phyloP scores from a whole-genome alignment of 2,113 vertebrate genomes.

The Pelmatolapia mariae region DNA sequence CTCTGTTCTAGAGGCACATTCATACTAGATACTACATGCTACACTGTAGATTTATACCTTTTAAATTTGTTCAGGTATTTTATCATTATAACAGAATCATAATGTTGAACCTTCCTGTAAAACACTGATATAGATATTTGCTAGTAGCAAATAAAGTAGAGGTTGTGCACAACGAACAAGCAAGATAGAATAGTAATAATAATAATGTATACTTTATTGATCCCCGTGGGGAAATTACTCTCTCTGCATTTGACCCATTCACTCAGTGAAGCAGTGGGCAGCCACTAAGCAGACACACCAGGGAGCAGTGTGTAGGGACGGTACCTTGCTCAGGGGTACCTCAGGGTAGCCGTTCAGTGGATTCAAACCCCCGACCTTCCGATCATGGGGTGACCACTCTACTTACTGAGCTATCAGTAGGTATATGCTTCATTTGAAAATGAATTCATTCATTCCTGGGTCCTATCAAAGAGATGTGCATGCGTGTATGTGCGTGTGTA shows the following conservation, averaged over 20 bases:
- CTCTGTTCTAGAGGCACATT: neutral
- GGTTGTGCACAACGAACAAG: neutral
- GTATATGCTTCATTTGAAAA: neutral
- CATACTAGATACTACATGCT: neutral
- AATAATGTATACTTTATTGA: too few species aligned
- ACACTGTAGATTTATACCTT: neutral
- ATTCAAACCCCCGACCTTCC: neutral
- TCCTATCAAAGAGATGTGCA: neutral
- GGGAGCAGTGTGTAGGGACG: too few species aligned
- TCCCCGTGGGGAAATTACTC: too few species aligned
- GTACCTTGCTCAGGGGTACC: too few species aligned
- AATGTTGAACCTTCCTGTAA: neutral
- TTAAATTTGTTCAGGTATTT: neutral
- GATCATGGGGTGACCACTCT: neutral
- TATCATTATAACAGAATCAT: neutral
- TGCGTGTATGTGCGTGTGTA: neutral
- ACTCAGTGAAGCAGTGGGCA: too few species aligned
- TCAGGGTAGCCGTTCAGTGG: too few species aligned
- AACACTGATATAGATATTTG: neutral
- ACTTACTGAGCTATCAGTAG: neutral
- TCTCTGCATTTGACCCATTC: too few species aligned
- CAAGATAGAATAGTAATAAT: neutral
- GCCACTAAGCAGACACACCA: too few species aligned
- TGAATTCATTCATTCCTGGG: neutral
- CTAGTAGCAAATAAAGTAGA: neutral